Conservation (phyloP, 2,113 vertebrate genomes). For the Chionomys nivalis region DNA sequence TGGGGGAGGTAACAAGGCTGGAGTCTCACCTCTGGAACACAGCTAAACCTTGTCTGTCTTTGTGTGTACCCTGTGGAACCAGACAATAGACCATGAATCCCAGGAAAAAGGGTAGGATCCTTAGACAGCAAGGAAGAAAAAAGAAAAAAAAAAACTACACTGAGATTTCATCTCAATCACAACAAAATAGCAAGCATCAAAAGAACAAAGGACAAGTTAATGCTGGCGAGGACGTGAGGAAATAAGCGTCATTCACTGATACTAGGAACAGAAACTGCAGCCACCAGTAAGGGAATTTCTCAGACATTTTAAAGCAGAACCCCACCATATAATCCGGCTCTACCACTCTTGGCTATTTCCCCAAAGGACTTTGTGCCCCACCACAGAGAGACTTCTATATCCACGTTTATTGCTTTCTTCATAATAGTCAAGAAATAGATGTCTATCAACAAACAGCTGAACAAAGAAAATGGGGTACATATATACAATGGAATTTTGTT, state of each 20-base stretch:
- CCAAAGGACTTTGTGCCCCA: neutral
- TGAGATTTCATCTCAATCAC: neutral
- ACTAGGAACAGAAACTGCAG: too few relatives aligned
- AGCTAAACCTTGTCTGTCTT: neutral
- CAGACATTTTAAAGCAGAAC: neutral
- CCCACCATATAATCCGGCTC: neutral
- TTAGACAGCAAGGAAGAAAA: neutral
- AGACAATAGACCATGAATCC: neutral
- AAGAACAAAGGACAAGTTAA: neutral
- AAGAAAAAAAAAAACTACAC: neutral
- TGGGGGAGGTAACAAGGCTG: too few relatives aligned
- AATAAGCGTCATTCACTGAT: neutral
- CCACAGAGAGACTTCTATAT: neutral
- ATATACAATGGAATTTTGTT: neutral
- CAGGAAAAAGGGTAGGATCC: neutral
- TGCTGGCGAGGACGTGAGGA: neutral
- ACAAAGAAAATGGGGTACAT: neutral
- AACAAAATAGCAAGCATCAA: neutral
- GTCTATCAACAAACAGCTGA: neutral
- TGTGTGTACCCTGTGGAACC: neutral
- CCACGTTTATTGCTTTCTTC: neutral
- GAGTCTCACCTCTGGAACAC: too few relatives aligned
- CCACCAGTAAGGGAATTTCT: neutral
- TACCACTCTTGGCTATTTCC: neutral
- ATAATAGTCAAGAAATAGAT: neutral